Evolutionary conservation across 2,888 invertebrate species (phyloP), one percentile per base, ranked within the genome.

Genomic region (Agrotis segetum): DNA sequence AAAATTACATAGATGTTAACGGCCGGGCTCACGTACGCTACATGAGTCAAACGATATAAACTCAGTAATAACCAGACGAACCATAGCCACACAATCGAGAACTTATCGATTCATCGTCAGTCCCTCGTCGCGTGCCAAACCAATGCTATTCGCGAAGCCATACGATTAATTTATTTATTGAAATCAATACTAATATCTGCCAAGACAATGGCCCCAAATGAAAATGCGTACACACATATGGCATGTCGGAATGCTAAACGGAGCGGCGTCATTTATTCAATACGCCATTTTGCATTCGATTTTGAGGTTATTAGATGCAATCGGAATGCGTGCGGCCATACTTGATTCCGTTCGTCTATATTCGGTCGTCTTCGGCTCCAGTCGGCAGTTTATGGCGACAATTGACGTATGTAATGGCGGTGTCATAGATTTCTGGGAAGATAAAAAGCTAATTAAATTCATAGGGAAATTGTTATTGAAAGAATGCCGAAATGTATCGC

Each of bases 281-380:
- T 95, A 93, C 94, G 93, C 92, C 93, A 94, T 94, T 95, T 95
- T 96, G 95, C 95, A 95, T 96, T 95, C 88, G 92, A 93, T 95
- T 96, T 96, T 96, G 95, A 95, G 93, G 95, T 95, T 95, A 96
- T 95, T 95, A 96, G 95, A 96, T 96, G 96, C 96, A 95, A 95
- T 95, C 96, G 95, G 94, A 93, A 93, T 95, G 92, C 92, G 92
- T 90, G 91, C 94, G 91, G 94, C 95, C 95, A 94, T 95, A 88
- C 95, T 95, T 90, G 94, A 88, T 87, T 89, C 79, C 79, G 84
- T 85, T 93, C 93, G 95, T 90, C 92, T 92, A 78, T 92, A 91
- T 94, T 95, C 94, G 94, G 92, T 44, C 72, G 69, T 85, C 86
- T 89, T 95, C 93, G 94, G 92, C 85, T 87, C 79, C 88, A 83